Evolutionary conservation across 2,888 invertebrate genomes (phyloP), one percentile per base, ranked within the genome.

Genomic region (Tillus elongatus): DNA sequence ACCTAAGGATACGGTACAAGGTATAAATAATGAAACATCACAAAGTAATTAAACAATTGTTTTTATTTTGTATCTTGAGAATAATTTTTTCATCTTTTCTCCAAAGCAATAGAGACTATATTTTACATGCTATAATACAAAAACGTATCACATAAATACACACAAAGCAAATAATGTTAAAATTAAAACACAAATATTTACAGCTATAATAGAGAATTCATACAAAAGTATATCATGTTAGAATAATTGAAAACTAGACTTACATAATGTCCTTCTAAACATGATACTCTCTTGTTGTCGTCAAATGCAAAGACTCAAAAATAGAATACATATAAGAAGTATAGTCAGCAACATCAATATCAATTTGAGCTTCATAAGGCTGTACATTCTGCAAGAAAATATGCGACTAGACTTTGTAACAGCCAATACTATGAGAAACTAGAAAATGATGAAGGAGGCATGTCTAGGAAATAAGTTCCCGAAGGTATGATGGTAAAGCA

Each of bases 81-180:
- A n/a, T 8, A 19, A 6, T 47, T 42, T 51, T 56, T 50, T 47
- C 50, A 47, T 47, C 39, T 49, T 41, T 50, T n/a, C n/a, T n/a
- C n/a, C n/a, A n/a, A n/a, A n/a, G n/a, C n/a, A n/a, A n/a, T n/a
- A n/a, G n/a, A n/a, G n/a, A n/a, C n/a, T n/a, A n/a, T n/a, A n/a
- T n/a, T n/a, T n/a, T n/a, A n/a, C n/a, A n/a, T n/a, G 65, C 70
- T 73, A 73, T 72, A 65, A 69, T 73, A 74, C 72, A 73, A 74
- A 73, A 73, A 8, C n/a, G 24, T 19, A 19, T 19, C 24, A 19
- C 24, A 19, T n/a, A 19, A 19, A 19, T 13, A 31, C 11, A 29
- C 11, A 29, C 11, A 29, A 29, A 29, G 11, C 9, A 29, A 29
- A 29, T 8, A 29, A n/a, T 29, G 4, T n/a, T 29, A 19, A 19